A percentile compares a stretch with the other conserved stretches of the same genome.
phyloP scores from a whole-genome alignment of 2,888 invertebrate genomes.

The Penaeus monodon region DNA sequence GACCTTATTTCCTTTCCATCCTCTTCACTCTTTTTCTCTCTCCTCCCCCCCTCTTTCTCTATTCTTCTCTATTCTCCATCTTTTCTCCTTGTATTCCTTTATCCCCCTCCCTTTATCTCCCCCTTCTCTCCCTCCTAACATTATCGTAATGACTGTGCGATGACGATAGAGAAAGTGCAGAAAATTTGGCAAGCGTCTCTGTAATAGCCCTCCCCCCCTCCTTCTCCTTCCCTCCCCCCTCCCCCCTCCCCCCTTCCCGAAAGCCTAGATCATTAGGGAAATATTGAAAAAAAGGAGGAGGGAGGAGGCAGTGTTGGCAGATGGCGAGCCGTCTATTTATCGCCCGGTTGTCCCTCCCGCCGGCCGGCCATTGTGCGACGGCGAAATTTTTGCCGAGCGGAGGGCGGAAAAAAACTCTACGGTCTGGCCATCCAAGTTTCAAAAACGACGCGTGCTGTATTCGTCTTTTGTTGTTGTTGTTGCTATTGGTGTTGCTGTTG shows the following conservation, averaged over 20 bases:
- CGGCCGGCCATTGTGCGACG: no score
- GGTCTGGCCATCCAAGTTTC: no score
- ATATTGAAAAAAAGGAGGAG: not conserved
- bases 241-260: not conserved
- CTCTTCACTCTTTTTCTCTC: not conserved
- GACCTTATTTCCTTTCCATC: not conserved
- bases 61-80: not conserved
- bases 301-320: not conserved
- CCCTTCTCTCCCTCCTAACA: conserved; percentile 3
- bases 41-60: not conserved
- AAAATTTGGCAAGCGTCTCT: conserved; percentile 40
- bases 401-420: no score
- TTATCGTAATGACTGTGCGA: conserved; percentile 28
- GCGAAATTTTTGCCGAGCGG: no score
- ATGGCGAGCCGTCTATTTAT: no score
- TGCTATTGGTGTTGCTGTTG: no score
- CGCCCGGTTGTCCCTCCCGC: no score
- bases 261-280: no score
- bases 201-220: not conserved
- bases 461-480: no score
- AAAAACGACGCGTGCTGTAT: no score
- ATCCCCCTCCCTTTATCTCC: not conserved
- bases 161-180: conserved; percentile 36
- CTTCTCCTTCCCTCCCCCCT: not conserved
- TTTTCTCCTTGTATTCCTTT: not conserved